Conservation (phyloP, 2,113 vertebrate genomes). For the Passer domesticus region DNA sequence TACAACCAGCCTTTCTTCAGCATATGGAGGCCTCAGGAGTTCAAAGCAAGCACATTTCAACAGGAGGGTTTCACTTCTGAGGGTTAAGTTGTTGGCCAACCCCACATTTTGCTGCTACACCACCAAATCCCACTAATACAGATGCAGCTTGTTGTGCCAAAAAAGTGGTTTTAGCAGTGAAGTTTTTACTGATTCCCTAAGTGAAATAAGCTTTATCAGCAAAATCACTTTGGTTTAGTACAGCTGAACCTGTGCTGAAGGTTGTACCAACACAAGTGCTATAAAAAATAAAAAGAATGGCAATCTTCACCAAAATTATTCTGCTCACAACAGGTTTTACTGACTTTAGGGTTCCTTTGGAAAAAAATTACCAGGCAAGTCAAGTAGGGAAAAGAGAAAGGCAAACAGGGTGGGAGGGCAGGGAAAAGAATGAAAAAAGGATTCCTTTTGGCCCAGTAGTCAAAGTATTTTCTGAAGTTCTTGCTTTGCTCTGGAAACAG, state of each 20-base stretch:
- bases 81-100: not conserved
- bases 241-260: not conserved
- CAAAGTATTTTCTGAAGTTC: slow-evolving; percentile 28
- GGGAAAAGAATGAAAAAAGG: not conserved
- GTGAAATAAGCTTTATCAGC: slow-evolving; percentile 30
- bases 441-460: slow-evolving; percentile 11
- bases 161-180: not conserved
- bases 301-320: slow-evolving; percentile 9
- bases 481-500: slow-evolving; percentile 38
- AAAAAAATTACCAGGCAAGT: not conserved
- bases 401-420: not conserved
- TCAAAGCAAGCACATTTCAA: not conserved
- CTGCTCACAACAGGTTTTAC: not conserved
- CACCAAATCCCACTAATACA: not conserved
- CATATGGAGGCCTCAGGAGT: not conserved
- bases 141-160: not conserved
- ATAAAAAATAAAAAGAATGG: not conserved
- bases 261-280: not conserved
- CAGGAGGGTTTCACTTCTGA: not conserved
- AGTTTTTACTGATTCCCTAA: not conserved
- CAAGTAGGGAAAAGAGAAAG: slow-evolving; percentile 3
- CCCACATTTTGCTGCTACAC: not conserved
- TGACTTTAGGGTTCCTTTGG: not conserved
- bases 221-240: not conserved
- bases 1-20: not conserved